Percentiles rank a stretch among this genome's conserved stretches.
Conservation (phyloP, 2,888 invertebrate genomes). For the Eulithis prunata region DNA sequence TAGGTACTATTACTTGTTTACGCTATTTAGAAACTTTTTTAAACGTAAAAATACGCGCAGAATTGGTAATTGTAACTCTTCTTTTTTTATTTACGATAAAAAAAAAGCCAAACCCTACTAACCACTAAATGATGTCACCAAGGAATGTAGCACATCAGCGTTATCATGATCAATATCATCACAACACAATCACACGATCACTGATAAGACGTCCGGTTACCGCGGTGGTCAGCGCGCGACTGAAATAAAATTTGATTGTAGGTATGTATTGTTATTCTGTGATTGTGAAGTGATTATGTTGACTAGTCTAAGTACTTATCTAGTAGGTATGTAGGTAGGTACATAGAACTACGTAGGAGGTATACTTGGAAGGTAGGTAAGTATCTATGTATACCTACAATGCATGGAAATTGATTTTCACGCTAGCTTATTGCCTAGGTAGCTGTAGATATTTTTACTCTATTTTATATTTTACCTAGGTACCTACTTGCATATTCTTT, state of each 20-base stretch:
- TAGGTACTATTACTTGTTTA: too few species aligned
- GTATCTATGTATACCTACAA: background rate
- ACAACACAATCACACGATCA: slow-evolving; percentile 19
- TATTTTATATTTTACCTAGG: too few species aligned
- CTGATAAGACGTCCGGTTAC: slow-evolving; percentile 32
- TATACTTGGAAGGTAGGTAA: too few species aligned
- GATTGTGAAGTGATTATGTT: background rate
- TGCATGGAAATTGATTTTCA: slow-evolving; percentile 34
- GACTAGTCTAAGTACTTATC: background rate
- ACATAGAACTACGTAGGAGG: too few species aligned
- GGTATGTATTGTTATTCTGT: background rate
- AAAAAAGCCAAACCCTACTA: slow-evolving; percentile 7
- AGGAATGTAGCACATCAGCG: slow-evolving; percentile 12
- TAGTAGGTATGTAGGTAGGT: too few species aligned
- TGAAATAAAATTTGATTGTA: slow-evolving; percentile 28
- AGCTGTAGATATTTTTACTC: too few species aligned
- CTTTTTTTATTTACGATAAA: too few species aligned
- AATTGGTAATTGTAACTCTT: too few species aligned
- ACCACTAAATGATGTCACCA: slow-evolving; percentile 21
- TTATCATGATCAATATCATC: slow-evolving; percentile 31
- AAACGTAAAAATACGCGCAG: too few species aligned
- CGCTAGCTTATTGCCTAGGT: slow-evolving; percentile 8
- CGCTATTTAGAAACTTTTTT: too few species aligned
- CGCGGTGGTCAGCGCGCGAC: slow-evolving; percentile 43
- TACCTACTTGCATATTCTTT: too few species aligned